phyloP scores from a whole-genome alignment of 2,888 invertebrate genomes.

The Achlya flavicornis region DNA sequence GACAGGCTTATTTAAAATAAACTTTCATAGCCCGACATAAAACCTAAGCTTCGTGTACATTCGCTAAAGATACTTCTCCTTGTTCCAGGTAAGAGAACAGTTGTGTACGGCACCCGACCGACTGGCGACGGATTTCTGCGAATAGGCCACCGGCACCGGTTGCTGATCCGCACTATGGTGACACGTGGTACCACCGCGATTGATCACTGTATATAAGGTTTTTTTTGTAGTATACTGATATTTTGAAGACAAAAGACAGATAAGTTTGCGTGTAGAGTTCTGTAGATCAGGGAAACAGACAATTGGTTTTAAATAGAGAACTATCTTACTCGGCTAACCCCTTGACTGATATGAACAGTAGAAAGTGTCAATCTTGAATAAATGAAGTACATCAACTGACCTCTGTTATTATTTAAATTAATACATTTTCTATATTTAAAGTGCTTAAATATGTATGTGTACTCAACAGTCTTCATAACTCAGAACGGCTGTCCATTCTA shows the following conservation, averaged over 20 bases:
- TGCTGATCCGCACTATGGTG: conserved; percentile 1
- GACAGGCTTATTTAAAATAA: background rate
- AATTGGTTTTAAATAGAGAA: too few species aligned
- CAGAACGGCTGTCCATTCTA: background rate
- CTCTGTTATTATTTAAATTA: too few species aligned
- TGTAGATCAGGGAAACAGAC: too few species aligned
- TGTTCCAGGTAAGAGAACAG: conserved; percentile 65
- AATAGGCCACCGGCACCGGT: conserved; percentile 21
- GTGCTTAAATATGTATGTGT: background rate
- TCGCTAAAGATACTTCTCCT: conserved; percentile 41
- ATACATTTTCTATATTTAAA: too few species aligned
- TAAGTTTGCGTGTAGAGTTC: too few species aligned
- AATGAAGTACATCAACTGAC: too few species aligned
- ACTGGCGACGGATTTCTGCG: conserved; percentile 41
- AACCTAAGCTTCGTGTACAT: conserved; percentile 14
- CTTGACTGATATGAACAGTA: too few species aligned
- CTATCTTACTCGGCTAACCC: too few species aligned
- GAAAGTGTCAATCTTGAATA: too few species aligned
- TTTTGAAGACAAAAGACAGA: background rate
- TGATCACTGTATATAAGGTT: background rate
- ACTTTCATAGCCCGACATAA: background rate
- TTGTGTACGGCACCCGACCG: conserved; percentile 18
- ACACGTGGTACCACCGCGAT: background rate
- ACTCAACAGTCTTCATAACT: background rate
- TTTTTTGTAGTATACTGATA: background rate